Conservation (phyloP, 2,113 vertebrate species). For the Pedetes capensis region DNA sequence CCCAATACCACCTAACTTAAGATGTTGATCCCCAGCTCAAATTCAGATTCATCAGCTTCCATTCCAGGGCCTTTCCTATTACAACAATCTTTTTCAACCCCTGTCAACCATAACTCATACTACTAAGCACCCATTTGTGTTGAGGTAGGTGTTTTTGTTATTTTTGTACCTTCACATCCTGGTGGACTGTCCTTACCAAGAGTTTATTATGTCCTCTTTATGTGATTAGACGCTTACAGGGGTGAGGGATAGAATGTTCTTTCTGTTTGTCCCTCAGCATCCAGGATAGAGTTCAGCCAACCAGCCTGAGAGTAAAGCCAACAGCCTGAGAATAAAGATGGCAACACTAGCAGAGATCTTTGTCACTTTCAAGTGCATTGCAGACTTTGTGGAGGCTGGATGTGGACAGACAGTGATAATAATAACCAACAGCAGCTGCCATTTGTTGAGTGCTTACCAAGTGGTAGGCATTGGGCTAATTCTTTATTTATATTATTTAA, state of each 20-base stretch:
- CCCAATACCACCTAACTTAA: not conserved
- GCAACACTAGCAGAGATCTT: accelerated
- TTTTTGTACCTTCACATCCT: not conserved
- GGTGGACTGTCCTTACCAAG: not conserved
- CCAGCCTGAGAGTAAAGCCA: not conserved
- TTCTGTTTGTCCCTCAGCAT: not conserved
- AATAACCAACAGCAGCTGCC: not conserved
- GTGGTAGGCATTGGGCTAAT: not conserved
- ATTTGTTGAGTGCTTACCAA: not conserved
- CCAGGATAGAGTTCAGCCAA: not conserved
- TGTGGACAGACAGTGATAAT: not conserved
- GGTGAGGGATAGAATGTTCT: not conserved
- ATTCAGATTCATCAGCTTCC: not conserved
- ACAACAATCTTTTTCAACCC: accelerated
- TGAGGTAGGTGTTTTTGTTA: not conserved
- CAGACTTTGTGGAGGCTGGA: accelerated
- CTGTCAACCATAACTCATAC: too few relatives aligned
- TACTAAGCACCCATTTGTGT: not conserved
- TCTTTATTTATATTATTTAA: conserved; percentile 53
- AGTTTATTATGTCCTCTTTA: not conserved
- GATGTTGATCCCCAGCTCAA: not conserved
- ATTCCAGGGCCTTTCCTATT: not conserved
- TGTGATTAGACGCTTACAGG: not conserved
- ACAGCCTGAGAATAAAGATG: not conserved
- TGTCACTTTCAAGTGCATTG: not conserved